phyloP scores from a whole-genome alignment of 1,140 invertebrate genomes.

The Drosophila ficusphila region DNA sequence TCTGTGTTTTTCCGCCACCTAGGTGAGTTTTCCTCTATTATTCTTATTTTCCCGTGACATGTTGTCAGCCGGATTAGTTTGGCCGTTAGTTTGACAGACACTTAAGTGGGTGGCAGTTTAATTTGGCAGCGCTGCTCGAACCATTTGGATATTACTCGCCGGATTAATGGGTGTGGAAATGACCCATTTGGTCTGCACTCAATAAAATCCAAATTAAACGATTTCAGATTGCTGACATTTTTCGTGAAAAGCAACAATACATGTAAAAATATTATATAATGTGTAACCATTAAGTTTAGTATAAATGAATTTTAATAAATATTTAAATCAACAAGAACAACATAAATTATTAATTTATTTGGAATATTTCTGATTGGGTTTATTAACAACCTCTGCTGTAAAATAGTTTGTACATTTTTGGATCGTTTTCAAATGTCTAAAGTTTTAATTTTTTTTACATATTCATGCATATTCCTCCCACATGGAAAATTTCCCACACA shows the following conservation, averaged over 20 bases:
- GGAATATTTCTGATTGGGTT: too few species aligned
- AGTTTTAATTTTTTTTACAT: not conserved
- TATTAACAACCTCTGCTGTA: too few species aligned
- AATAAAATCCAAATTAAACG: conserved; percentile 34
- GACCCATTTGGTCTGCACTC: conserved; percentile 44
- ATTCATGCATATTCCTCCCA: not conserved
- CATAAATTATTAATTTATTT: too few species aligned
- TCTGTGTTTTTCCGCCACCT: conserved; percentile 10
- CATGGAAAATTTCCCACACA: conserved; percentile 4
- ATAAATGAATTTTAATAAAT: too few species aligned
- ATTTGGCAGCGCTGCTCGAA: conserved; percentile 43
- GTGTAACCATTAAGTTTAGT: too few species aligned
- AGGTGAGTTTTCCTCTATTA: conserved; percentile 22
- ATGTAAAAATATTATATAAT: too few species aligned
- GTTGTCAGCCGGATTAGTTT: conserved; percentile 51
- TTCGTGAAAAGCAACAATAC: not conserved
- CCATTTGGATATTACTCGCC: conserved; percentile 42
- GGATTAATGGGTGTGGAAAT: conserved; percentile 47
- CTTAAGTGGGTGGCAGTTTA: conserved; percentile 37
- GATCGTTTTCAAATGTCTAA: too few species aligned
- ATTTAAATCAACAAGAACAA: too few species aligned
- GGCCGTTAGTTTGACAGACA: conserved; percentile 51
- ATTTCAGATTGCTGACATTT: not conserved
- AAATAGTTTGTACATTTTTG: too few species aligned
- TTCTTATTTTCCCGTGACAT: conserved; percentile 30